A percentile compares a stretch with the other conserved stretches of the same genome.
Conservation (phyloP, 2,113 vertebrate species). For the Haemorhous mexicanus region DNA sequence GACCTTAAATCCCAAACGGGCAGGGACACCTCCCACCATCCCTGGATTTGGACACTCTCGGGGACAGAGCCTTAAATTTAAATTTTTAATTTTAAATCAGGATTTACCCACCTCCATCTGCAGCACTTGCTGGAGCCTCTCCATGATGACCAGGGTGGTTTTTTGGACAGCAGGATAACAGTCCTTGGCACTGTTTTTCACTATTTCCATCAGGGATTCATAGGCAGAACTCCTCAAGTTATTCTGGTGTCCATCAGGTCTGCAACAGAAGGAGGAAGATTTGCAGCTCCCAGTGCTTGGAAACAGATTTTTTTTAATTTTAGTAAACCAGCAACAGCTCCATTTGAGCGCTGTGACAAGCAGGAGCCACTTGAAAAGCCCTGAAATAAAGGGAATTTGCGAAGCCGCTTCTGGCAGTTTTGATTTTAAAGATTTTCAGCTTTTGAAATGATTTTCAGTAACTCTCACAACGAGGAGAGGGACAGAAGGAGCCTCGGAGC, state of each 20-base stretch:
- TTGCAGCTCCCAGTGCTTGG: neutral
- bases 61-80: neutral
- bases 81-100: neutral
- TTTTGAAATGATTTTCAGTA: neutral
- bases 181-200: conserved; percentile 99
- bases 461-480: neutral
- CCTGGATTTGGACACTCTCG: neutral
- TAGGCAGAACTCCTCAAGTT: conserved; percentile 96
- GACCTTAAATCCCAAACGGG: neutral
- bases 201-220: conserved; percentile 98
- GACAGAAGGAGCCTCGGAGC: neutral
- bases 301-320: neutral
- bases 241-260: conserved; percentile 97
- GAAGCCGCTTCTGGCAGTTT: neutral
- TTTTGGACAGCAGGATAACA: conserved; percentile 98
- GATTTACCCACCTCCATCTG: conserved; percentile 91
- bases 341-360: neutral
- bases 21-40: neutral
- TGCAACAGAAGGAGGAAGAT: conserved; percentile 40
- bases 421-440: neutral
- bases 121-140: conserved; percentile 94
- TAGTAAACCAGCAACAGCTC: neutral
- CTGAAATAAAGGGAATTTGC: neutral
- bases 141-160: conserved; percentile 98
- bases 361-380: neutral